These are phyloP conservation scores for Caenorhabditis zanzibari DNA, from an alignment of 2,888 invertebrate species.

Conservation along the genomic window DNA sequence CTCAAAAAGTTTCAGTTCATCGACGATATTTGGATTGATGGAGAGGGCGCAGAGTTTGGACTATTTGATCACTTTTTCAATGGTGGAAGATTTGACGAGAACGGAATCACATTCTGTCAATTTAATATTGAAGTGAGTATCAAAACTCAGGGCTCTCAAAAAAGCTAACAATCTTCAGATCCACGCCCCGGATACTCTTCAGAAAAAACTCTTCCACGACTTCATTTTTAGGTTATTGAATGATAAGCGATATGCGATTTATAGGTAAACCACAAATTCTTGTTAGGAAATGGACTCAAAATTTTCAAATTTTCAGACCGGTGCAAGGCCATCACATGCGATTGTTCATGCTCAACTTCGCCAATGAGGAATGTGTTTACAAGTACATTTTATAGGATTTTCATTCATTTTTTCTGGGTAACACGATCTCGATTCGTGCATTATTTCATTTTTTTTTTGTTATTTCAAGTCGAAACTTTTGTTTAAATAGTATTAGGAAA, in stretches of 20 bases:
- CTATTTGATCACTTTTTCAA: conserved; percentile 64
- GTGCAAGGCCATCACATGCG: conserved; percentile 62
- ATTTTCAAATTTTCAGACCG: conserved; percentile 46
- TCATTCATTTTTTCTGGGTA: conserved; percentile 4
- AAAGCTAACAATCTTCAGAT: conserved; percentile 31
- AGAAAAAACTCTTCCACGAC: conserved; percentile 61
- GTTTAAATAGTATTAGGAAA: too few species aligned
- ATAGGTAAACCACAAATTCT: background rate
- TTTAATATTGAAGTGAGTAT: conserved; percentile 63
- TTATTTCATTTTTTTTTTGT: background rate
- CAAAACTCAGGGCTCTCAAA: background rate
- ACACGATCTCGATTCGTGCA: conserved; percentile 36
- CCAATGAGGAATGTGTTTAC: conserved; percentile 56
- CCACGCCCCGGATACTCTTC: conserved; percentile 54
- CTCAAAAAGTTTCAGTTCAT: conserved; percentile 65
- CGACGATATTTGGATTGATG: conserved; percentile 68
- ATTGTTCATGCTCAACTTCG: conserved; percentile 64
- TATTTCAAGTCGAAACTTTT: too few species aligned
- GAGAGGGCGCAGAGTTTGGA: conserved; percentile 68
- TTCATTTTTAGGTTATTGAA: conserved; percentile 57
- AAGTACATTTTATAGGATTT: conserved; percentile 57
- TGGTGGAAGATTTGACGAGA: conserved; percentile 64
- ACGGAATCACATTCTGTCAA: conserved; percentile 67
- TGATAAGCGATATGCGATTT: conserved; percentile 58
- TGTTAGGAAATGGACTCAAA: background rate